Evolutionary conservation across 2,797 vertebrate genomes (phyloP), one percentile per base, ranked within the genome.

Genomic region (Lepus townsendii): DNA sequence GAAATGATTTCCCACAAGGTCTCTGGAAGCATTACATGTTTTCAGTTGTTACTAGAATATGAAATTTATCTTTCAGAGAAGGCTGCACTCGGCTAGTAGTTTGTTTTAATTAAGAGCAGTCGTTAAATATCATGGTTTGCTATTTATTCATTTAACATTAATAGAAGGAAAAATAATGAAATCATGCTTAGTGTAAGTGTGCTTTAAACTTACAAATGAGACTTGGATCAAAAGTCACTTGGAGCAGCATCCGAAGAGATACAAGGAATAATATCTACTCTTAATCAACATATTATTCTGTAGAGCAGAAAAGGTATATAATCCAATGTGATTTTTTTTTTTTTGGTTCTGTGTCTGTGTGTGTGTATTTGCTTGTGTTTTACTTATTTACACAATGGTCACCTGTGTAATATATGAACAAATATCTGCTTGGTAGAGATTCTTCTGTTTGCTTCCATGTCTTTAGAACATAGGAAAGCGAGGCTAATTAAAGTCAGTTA

Each of bases 91-190:
- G 69, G 26, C 0, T 92, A 47, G 24, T 79, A 7, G 1, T 83
- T 87, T 68, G 17, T 79, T 76, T 93, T 79, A 52, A 75, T 71
- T 88, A 5, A 82, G 26, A 94, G 54, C 16, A 87, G 86, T n/a
- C 50, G 7, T 84, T 84, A 47, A 50, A 84, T 68, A 71, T 73
- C 8, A 42, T 9, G 71, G 35, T 68, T 85, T 79, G 5, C 42
- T 54, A 12, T 83, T 93, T 89, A 17, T 10, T 30, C 20, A 30
- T 87, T 88, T 76, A 84, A 27, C 26, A 79, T n/a, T 50, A 60
- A 72, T 80, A 62, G 47, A 10, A 63, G 3, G 7, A 83, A 52
- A 13, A 26, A 57, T 69, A 83, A 79, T 54, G 2, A 32, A 75
- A 88, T 87, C 4, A 4, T 14, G 1, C 7, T 69, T 54, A 88